Conservation (phyloP, 2,888 invertebrate species). For the Atrina japonica region DNA sequence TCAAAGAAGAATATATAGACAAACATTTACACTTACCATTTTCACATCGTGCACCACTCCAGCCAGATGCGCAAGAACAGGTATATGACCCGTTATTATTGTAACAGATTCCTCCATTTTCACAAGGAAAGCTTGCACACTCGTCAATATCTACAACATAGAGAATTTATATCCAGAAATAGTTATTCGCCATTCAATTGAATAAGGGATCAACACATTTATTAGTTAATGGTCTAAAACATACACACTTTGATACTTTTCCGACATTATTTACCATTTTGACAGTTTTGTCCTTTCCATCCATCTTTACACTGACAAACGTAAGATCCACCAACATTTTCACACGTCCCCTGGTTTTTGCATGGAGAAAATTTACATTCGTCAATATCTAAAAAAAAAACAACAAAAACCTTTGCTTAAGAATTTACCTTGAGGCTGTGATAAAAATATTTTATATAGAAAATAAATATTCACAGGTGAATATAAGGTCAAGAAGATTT, state of each 20-base stretch:
- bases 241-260: too few relatives aligned
- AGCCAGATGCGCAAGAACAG: slow-evolving; percentile 5
- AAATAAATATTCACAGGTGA: too few relatives aligned
- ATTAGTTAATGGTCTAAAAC: too few relatives aligned
- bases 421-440: too few relatives aligned
- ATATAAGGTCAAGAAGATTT: too few relatives aligned
- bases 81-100: slow-evolving; percentile 11
- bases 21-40: too few relatives aligned
- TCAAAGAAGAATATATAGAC: too few relatives aligned
- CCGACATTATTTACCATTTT: background rate
- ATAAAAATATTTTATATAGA: too few relatives aligned
- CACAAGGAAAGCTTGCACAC: slow-evolving; percentile 7
- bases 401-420: too few relatives aligned
- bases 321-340: background rate
- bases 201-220: too few relatives aligned
- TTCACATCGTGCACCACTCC: slow-evolving; percentile 5
- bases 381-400: slow-evolving; percentile 8
- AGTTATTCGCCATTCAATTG: too few relatives aligned
- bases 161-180: background rate
- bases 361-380: slow-evolving; percentile 4
- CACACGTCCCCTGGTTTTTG: slow-evolving; percentile 2
- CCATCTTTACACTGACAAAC: slow-evolving; percentile 5
- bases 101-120: slow-evolving; percentile 8
- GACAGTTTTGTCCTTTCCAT: slow-evolving; percentile 4
- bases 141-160: slow-evolving; percentile 16